phyloP scores from a whole-genome alignment of 2,113 vertebrate genomes.

The Trochalopteron elliotii region DNA sequence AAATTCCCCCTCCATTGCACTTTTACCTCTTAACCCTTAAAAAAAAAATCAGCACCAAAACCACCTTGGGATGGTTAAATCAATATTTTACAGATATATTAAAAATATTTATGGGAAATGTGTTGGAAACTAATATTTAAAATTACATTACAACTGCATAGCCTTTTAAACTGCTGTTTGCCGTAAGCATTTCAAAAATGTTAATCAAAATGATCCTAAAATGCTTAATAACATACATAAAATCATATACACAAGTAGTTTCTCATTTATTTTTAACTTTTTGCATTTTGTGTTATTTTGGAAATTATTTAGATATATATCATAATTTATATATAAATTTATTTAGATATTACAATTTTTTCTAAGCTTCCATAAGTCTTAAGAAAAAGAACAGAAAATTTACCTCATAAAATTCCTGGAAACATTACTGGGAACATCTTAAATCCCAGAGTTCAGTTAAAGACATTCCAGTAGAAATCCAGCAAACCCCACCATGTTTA shows the following conservation, averaged over 20 bases:
- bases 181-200: background rate
- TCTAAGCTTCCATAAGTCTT: background rate
- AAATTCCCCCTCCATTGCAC: background rate
- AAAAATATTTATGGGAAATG: background rate
- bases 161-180: background rate
- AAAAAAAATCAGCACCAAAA: background rate
- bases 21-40: background rate
- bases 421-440: background rate
- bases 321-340: background rate
- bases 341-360: background rate
- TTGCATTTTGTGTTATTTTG: background rate
- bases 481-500: background rate
- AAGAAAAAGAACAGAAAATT: background rate
- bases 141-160: background rate
- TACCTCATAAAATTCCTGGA: background rate
- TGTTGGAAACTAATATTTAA: background rate
- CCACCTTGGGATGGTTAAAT: background rate
- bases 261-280: background rate
- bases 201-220: background rate
- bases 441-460: background rate
- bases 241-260: background rate
- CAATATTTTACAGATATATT: background rate
- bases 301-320: background rate
- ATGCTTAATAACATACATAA: background rate
- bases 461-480: background rate